Evolutionary conservation across 2,113 vertebrate species (phyloP), one percentile per base, ranked within the genome.

Genomic region (Barnardius zonarius): DNA sequence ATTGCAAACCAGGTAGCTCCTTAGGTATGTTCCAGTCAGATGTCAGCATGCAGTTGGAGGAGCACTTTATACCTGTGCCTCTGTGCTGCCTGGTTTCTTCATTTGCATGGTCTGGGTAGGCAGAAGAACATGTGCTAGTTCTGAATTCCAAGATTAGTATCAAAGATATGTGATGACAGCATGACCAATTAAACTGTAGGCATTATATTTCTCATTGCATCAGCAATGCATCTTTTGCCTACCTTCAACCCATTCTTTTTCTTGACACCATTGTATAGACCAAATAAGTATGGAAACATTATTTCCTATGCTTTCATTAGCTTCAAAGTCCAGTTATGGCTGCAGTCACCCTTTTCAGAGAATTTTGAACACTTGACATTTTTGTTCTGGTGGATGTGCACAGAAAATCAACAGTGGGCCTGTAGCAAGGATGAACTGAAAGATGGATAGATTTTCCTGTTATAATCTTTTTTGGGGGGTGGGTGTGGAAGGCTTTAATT

Each of bases 271-370:
- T 8, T 37, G 17, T 43, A 49, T 31, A 83, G 55, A 69, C 59
- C 51, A 83, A 90, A 39, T 6, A 80, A 55, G 18, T 90, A 96
- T 43, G 46, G 81, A 94, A 77, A 69, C 86, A 81, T 54, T 77
- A 83, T 90, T 83, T 88, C 31, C 52, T 75, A 17, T 49, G 22
- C 48, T 82, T 88, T 69, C 48, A 54, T 4, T 92, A 66, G 15
- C 52, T 89, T 96, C 83, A 63, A 43, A 76, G 57, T 39, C 28
- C 4, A 49, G 43, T 82, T 79, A 64, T 43, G 44, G 39, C 28
- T 87, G 69, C 37, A 88, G 77, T 73, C 86, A 88, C 62, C 24
- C 73, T 92, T 90, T 93, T 76, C 62, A 88, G 85, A 88, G 33
- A 22, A 35, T 52, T 76, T 73, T 90, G 74, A 88, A 76, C 62